These are phyloP conservation scores for Bombylius discolor DNA, from an alignment of 2,888 invertebrate species.

Conservation along the genomic window DNA sequence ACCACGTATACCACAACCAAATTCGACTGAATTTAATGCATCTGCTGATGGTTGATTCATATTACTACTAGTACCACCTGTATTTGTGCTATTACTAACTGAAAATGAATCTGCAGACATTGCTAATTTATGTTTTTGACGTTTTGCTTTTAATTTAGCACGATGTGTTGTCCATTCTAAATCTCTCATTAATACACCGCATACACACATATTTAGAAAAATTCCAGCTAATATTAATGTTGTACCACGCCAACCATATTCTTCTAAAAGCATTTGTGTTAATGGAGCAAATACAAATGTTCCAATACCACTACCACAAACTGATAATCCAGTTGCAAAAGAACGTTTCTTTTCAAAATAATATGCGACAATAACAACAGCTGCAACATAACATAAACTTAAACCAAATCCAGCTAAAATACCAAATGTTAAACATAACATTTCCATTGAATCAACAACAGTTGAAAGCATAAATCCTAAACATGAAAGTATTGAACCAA, in stretches of 20 bases:
- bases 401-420: constrained; percentile 73
- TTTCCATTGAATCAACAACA: constrained; percentile 59
- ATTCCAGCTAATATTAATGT: constrained; percentile 68
- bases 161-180: constrained; percentile 43
- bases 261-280: constrained; percentile 55
- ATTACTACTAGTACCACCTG: constrained; percentile 42
- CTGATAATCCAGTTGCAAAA: constrained; percentile 73
- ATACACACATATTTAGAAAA: constrained; percentile 69
- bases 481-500: constrained; percentile 62
- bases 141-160: constrained; percentile 48
- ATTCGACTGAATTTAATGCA: constrained; percentile 14
- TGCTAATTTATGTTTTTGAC: constrained; percentile 47
- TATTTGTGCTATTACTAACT: constrained; percentile 52
- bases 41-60: constrained; percentile 31
- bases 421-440: constrained; percentile 70
- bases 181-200: constrained; percentile 66
- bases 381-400: constrained; percentile 78
- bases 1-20: constrained; percentile 10
- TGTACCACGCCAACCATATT: constrained; percentile 75
- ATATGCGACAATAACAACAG: constrained; percentile 80
- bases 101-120: constrained; percentile 59
- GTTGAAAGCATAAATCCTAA: constrained; percentile 66
- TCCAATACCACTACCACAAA: constrained; percentile 79
- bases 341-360: constrained; percentile 77
- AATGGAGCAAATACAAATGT: constrained; percentile 77